A percentile compares a stretch with the other conserved stretches of the same genome.
Evolutionary conservation across 2,797 vertebrate species (phyloP).

Genomic region (Syngnathus rostellatus): DNA sequence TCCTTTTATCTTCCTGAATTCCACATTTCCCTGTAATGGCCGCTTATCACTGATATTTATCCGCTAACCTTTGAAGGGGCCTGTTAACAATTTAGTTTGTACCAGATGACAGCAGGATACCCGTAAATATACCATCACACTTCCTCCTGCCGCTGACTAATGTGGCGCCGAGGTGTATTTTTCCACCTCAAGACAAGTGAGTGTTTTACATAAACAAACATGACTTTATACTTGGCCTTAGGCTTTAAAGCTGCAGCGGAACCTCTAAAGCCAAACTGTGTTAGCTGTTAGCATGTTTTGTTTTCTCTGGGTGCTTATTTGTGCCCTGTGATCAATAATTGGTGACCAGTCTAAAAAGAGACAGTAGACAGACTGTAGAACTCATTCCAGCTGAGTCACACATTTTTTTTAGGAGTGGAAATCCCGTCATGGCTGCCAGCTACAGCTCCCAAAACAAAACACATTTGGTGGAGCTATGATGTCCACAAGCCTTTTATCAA

Average conservation of each 20-base stretch:
- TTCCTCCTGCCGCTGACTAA: conserved; percentile 10
- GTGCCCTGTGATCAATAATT: too few relatives aligned
- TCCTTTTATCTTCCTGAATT: background rate
- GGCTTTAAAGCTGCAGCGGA: background rate
- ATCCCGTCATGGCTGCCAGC: conserved; percentile 16
- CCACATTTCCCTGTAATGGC: background rate
- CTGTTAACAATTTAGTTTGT: conserved; percentile 22
- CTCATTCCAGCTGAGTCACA: conserved; percentile 40
- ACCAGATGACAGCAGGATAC: conserved; percentile 14
- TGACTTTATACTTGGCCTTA: background rate
- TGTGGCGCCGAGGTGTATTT: conserved; percentile 21
- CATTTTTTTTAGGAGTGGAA: conserved; percentile 22
- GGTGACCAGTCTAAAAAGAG: background rate
- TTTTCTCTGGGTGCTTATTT: background rate
- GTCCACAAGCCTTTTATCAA: background rate
- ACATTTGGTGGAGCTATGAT: too few relatives aligned
- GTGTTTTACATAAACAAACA: background rate
- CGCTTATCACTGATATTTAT: conserved; percentile 10
- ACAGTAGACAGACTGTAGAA: conserved; percentile 5
- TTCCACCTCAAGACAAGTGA: conserved; percentile 24
- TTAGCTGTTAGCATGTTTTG: too few relatives aligned
- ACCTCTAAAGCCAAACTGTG: conserved; percentile 9
- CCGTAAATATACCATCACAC: conserved; percentile 16
- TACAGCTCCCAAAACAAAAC: background rate
- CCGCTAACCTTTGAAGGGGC: conserved; percentile 5